Conservation (phyloP, 2,113 vertebrate species). For the Chascanopsetta lugubris region DNA sequence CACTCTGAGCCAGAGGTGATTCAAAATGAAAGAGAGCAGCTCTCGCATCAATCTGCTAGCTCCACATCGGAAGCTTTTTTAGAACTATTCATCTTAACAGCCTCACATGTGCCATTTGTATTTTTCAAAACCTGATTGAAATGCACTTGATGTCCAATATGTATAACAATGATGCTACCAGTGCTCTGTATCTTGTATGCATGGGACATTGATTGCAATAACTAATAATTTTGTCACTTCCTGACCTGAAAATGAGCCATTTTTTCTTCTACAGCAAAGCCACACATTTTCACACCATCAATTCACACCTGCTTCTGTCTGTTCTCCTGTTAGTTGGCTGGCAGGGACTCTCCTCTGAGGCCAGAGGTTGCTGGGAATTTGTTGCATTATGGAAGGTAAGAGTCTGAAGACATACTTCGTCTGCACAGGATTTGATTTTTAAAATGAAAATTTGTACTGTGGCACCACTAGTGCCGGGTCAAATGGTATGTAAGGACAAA, state of each 20-base stretch:
- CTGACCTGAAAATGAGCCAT: background rate
- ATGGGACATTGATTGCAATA: no score
- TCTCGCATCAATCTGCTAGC: no score
- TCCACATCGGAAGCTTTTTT: no score
- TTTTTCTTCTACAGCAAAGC: background rate
- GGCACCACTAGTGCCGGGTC: no score
- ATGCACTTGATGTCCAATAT: no score
- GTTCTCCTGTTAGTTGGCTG: slow-evolving; percentile 83
- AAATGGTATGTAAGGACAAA: background rate
- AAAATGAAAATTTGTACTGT: background rate
- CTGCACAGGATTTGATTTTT: background rate
- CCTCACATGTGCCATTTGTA: no score
- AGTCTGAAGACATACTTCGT: background rate
- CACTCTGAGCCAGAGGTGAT: slow-evolving; percentile 96
- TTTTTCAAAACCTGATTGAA: no score
- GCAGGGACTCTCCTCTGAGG: slow-evolving; percentile 94
- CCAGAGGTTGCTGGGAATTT: slow-evolving; percentile 95
- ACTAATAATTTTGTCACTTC: no score
- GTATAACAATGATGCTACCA: no score
- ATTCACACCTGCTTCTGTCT: background rate
- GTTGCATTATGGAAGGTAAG: slow-evolving; percentile 96
- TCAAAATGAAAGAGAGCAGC: background rate
- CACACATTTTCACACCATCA: background rate
- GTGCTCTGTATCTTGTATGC: no score
- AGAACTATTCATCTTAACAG: no score